A percentile compares a stretch with the other conserved stretches of the same genome.
Evolutionary conservation across 2,113 vertebrate genomes (phyloP).

Genomic region (Parotia lawesii): DNA sequence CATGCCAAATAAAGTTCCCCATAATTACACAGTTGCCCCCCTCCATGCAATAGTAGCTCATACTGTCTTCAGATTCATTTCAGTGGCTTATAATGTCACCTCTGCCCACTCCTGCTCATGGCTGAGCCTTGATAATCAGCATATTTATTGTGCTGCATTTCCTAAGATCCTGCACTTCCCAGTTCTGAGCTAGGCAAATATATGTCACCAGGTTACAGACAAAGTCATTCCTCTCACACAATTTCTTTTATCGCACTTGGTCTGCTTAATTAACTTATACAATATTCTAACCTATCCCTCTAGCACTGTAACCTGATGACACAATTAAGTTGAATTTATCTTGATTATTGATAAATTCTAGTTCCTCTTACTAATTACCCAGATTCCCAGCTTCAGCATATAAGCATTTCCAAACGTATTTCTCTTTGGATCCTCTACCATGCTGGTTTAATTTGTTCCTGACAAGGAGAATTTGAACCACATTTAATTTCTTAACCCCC

Average conservation of each 20-base stretch:
- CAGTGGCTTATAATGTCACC: neutral
- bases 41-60: neutral
- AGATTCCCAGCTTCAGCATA: neutral
- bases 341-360: slow-evolving; percentile 6
- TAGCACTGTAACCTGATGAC: neutral
- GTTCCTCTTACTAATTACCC: neutral
- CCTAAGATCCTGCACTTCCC: neutral
- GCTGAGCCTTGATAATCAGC: neutral
- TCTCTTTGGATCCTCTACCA: neutral
- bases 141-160: neutral
- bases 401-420: neutral
- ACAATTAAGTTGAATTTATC: neutral
- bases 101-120: neutral
- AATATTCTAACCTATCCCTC: neutral
- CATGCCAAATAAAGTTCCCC: neutral
- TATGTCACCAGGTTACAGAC: neutral
- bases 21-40: neutral
- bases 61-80: neutral
- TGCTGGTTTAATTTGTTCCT: neutral
- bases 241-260: neutral
- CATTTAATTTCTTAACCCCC: neutral
- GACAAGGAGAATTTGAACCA: neutral
- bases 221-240: neutral
- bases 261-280: neutral
- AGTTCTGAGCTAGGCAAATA: neutral